Evolutionary conservation across 2,113 vertebrate species (phyloP), one percentile per base, ranked within the genome.

Genomic region (Ammodytes marinus): DNA sequence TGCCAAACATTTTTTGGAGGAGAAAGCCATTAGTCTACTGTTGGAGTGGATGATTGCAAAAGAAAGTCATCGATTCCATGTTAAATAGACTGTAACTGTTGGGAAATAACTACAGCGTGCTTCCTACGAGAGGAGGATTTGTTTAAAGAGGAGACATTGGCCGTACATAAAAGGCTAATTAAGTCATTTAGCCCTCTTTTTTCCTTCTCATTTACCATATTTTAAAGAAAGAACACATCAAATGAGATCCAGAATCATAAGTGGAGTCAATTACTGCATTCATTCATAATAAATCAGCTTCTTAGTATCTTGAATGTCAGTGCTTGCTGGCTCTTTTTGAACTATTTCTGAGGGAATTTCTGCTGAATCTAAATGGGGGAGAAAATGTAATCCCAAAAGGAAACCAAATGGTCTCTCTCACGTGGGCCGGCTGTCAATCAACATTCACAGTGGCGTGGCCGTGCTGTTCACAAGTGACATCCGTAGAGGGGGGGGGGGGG

Each of bases 331-430:
- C 3, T 11, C 19, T 52, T 65, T 73, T 45, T 27, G 6, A 14
- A n/a, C 19, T n/a, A 6, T 67, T 74, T 77, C 59, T 67, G n/a
- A 45, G 60, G 8, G 52, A 64, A 65, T 74, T 27, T 86, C 63
- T 49, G 54, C 43, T 59, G 49, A 85, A 77, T 79, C 40, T 50
- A 47, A 87, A 88, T 65, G 54, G 54, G 27, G 27, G 27, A 27
- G 27, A 58, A 77, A 86, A 72, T 76, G 7, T 19, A 49, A 54
- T 75, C 5, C 15, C 42, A 35, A 61, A 65, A 73, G 13, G 19
- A 42, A 82, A 61, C 77, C 89, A 91, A 91, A 88, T 86, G 89
- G 81, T 83, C 80, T 77, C 81, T 50, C 59, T 86, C 63, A 11
- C 79, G 66, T 79, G 72, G 67, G 19, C 70, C 83, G 68, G 79